Evolutionary conservation across 1,140 invertebrate species (phyloP), one percentile per base, ranked within the genome.

Genomic region (Penaeus indicus): DNA sequence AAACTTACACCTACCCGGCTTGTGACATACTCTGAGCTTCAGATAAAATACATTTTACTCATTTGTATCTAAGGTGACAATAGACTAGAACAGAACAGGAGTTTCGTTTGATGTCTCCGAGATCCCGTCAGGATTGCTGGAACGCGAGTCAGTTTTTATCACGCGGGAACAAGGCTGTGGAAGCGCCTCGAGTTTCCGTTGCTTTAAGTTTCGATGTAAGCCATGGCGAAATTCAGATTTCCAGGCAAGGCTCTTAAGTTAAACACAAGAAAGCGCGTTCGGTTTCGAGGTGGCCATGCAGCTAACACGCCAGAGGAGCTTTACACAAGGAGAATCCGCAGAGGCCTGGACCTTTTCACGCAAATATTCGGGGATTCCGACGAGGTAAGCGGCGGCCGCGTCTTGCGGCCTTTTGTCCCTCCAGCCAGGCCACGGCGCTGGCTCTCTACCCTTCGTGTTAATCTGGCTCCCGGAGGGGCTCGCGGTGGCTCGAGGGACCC

Each of bases 331-430:
- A 89, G 89, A 64, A 91, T 91, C 75, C 82, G 92, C 80, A 85
- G 91, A 88, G 93, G 93, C 62, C 92, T 93, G 89, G 92, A 92
- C 86, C 85, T 92, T 75, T 94, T 94, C 91, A 91, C 91, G 77
- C 92, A 93, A 90, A 82, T 93, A 69, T 93, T 93, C 91, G 93
- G 93, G 67, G 92, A 93, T 79, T 93, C 92, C 27, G 93, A 93
- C 75, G 93, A 93, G 93, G 93, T 93, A 93, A 92, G 90, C 83
- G 64, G 67, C 13, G 38, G 78, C 27, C 11, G 22, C 22, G 60
- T 42, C 75, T n/a, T n/a, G 47, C 79, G 32, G 1, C 38, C 61
- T 82, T 85, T 85, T 83, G 81, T 85, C 83, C 83, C 83, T 83
- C 83, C 83, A 89, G 81, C 77, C 64, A 13, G 5, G 47, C 5